Percentiles rank a stretch among this genome's conserved stretches.
Evolutionary conservation across 1,140 invertebrate genomes (phyloP).

Genomic region (Epicauta chinensis): DNA sequence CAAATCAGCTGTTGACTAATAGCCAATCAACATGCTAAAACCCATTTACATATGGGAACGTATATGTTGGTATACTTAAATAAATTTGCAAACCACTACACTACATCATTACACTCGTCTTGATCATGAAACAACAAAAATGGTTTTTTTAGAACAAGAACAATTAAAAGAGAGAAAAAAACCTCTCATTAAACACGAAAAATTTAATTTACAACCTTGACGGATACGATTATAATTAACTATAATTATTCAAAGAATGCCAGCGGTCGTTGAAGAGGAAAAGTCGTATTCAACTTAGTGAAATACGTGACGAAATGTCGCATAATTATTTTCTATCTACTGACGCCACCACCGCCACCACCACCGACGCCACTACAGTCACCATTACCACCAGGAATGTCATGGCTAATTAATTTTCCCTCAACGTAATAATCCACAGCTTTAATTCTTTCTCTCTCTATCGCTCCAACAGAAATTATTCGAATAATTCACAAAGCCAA

Average conservation of each 20-base stretch:
- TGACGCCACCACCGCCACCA: too few relatives aligned
- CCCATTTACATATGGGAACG: constrained; percentile 8
- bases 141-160: too few relatives aligned
- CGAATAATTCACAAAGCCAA: constrained; percentile 2
- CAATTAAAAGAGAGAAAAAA: constrained; percentile 1
- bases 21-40: constrained; percentile 15
- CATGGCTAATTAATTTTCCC: constrained; percentile 16
- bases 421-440: constrained; percentile 7
- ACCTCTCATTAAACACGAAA: neutral
- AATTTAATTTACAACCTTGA: neutral
- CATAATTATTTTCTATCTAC: constrained; percentile 11
- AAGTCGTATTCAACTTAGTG: constrained; percentile 12
- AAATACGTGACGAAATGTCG: constrained; percentile 14
- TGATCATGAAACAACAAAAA: too few relatives aligned
- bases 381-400: constrained; percentile 4
- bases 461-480: constrained; percentile 8
- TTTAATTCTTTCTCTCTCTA: constrained; percentile 3
- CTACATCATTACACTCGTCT: constrained; percentile 2
- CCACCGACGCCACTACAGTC: too few relatives aligned
- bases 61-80: too few relatives aligned
- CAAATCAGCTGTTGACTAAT: constrained; percentile 14
- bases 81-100: too few relatives aligned
- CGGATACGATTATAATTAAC: constrained; percentile 8
- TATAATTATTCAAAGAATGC: constrained; percentile 15
- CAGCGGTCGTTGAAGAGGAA: constrained; percentile 8